Percentiles rank a stretch among this genome's conserved stretches.
phyloP scores from a whole-genome alignment of 2,797 vertebrate species.

The Phataginus tetradactyla region DNA sequence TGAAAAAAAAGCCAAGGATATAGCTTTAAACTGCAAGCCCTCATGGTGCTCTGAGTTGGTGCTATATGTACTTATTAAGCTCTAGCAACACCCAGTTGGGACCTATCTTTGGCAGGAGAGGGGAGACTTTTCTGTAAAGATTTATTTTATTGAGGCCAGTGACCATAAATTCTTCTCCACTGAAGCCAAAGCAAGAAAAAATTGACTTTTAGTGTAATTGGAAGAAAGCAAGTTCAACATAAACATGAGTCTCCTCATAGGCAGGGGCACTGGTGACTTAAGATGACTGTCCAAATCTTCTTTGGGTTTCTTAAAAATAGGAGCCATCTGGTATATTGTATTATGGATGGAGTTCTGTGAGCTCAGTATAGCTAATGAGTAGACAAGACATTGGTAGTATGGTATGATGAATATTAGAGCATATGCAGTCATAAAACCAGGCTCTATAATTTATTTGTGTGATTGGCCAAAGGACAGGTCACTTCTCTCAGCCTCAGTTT shows the following conservation, averaged over 20 bases:
- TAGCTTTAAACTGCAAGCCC: background rate
- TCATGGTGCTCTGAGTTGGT: background rate
- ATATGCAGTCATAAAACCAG: background rate
- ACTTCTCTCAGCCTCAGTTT: slow-evolving; percentile 5
- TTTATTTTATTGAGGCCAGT: slow-evolving; percentile 31
- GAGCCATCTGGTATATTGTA: background rate
- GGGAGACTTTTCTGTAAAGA: background rate
- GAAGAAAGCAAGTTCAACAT: slow-evolving; percentile 21
- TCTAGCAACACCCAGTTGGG: background rate
- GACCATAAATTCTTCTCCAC: slow-evolving; percentile 8
- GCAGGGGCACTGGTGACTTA: background rate
- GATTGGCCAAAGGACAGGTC: background rate
- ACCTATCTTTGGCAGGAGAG: background rate
- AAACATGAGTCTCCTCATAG: slow-evolving; percentile 35
- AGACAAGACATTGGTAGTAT: background rate
- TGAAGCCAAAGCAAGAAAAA: slow-evolving; percentile 25
- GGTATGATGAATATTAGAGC: background rate
- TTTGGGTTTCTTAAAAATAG: slow-evolving; percentile 2
- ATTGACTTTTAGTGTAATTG: background rate
- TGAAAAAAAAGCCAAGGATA: background rate
- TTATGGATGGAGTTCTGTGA: background rate
- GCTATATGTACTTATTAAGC: background rate
- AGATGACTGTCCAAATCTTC: background rate
- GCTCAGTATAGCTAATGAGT: background rate
- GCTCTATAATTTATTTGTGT: slow-evolving; percentile 55